Evolutionary conservation across 1,140 invertebrate species (phyloP), one percentile per base, ranked within the genome.

Genomic region (Melanaphis sacchari): DNA sequence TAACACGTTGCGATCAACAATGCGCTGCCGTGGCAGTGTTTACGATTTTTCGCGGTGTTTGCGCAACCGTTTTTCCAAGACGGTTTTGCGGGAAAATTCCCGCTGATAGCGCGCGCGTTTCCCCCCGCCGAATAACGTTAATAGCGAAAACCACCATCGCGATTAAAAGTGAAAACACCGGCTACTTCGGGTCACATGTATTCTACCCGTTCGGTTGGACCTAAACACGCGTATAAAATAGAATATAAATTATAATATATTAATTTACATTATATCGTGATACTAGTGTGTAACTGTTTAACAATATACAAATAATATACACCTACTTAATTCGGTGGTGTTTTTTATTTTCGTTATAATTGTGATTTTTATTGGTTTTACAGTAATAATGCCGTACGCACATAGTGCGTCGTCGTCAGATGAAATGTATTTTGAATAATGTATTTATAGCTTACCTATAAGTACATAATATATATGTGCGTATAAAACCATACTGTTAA

Each of bases 121-220:
- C 41, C 76, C 41, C 43, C 91, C 59, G 24, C 91, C 46, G 91
- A 11, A 2, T 52, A 0, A 2, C 66, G 38, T 18, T 31, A 4
- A 85, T 41, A 21, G 40, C 82, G 82, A 84, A 84, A 40, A 41
- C 84, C 38, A 85, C 41, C 40, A 49, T 89, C 38, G 49, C 81
- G 66, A 84, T 92, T 92, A 92, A 92, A 92, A 92, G 76, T 52
- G 91, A 92, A 92, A 92, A 92, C 91, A 43, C 76, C 76, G 76
- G 76, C 43, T 40, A 31, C 18, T 46, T 31, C 38, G 18, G 41
- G 59, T 81, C 90, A 91, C 90, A 91, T 81, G 90, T 43, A 76
- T 9, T 81, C 38, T 46, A n/a, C 41, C 46, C 76, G 81, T 91
- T 76, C 89, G 89, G 38, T 24, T 18, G 82, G 38, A 40, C 38